Percentiles rank a stretch among this genome's conserved stretches.
Conservation (phyloP, 2,797 vertebrate genomes). For the Oreochromis grahami region DNA sequence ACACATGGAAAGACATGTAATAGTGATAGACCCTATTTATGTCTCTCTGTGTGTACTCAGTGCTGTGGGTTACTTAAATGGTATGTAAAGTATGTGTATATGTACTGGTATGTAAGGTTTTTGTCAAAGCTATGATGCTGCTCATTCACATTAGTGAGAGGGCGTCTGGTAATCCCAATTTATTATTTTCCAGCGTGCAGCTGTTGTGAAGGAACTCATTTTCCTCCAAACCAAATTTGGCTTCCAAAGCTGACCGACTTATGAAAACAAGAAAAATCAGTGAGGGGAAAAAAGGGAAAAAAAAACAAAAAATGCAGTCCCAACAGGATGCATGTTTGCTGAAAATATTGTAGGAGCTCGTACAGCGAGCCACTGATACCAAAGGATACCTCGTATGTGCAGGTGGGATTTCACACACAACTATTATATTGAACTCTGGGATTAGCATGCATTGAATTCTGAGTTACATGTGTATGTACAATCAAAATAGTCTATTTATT, state of each 20-base stretch:
- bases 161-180: background rate
- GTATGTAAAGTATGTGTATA: background rate
- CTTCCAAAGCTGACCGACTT: background rate
- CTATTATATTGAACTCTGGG: background rate
- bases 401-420: background rate
- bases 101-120: background rate
- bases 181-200: background rate
- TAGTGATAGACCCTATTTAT: background rate
- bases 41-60: background rate
- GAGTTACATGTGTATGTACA: background rate
- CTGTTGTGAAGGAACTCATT: background rate
- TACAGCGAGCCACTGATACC: background rate
- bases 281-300: fast-evolving
- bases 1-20: background rate
- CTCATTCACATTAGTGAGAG: background rate
- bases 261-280: background rate
- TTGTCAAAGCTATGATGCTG: background rate
- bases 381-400: background rate
- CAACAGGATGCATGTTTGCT: background rate
- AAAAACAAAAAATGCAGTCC: background rate
- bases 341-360: background rate
- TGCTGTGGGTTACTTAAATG: background rate
- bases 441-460: background rate
- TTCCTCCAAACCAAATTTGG: background rate
- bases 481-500: background rate